These are phyloP conservation scores for Chondrilla cf. caribensis DNA, from an alignment of 37 sponge, comb jelly and placozoan species.

Conservation along the genomic window DNA sequence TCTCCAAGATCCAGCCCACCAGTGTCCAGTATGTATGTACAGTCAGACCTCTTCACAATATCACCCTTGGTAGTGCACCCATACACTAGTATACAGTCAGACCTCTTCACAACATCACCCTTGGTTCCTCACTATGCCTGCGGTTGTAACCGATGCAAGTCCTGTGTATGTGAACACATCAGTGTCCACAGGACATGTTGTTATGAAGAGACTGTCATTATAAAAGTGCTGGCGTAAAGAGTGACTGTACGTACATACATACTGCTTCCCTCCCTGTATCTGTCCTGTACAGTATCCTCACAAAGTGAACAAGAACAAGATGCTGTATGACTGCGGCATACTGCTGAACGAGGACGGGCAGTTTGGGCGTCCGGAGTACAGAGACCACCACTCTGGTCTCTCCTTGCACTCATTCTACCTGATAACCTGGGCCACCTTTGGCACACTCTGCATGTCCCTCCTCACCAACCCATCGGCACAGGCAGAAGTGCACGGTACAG, in stretches of 20 bases:
- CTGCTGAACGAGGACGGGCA: constrained; percentile 73
- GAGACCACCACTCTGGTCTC: constrained; percentile 54
- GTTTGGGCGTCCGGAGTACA: constrained; percentile 78
- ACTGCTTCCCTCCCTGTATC: neutral
- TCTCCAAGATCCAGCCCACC: no score
- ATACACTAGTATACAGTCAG: no score
- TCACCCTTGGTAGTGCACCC: no score
- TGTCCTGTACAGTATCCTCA: constrained; percentile 42
- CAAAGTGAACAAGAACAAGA: constrained; percentile 39
- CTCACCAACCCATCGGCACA: constrained; percentile 67
- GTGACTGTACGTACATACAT: no score
- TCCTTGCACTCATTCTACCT: constrained; percentile 87
- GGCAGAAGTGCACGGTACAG: constrained; percentile 40
- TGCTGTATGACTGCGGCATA: constrained; percentile 16
- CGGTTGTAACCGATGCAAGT: no score
- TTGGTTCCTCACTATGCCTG: no score
- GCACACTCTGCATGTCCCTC: constrained; percentile 66
- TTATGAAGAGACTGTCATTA: neutral
- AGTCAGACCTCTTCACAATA: no score
- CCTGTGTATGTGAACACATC: no score
- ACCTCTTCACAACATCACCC: no score
- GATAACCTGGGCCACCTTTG: constrained; percentile 78
- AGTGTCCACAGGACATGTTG: neutral
- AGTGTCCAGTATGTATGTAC: no score
- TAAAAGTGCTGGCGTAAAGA: neutral